phyloP scores from a whole-genome alignment of 2,888 invertebrate species.

The Ophion ellenae region DNA sequence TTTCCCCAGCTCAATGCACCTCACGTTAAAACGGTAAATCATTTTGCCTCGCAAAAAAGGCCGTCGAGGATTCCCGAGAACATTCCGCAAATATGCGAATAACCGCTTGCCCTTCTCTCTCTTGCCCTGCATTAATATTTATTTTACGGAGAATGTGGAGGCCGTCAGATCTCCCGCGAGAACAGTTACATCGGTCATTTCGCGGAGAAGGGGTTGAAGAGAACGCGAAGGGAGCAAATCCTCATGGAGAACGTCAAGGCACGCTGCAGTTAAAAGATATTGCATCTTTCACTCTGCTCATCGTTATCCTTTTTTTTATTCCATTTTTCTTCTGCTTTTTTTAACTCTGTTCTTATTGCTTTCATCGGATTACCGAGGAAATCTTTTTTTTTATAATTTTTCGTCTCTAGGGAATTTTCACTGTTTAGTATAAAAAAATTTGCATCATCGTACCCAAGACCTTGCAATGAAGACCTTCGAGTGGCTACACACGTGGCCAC shows the following conservation, averaged over 20 bases:
- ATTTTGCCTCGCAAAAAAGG: conserved; percentile 3
- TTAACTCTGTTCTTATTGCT: no score
- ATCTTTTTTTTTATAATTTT: background rate
- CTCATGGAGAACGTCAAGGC: conserved; percentile 16
- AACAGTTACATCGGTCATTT: conserved; percentile 60
- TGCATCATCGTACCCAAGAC: no score
- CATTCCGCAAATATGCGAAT: conserved; percentile 19
- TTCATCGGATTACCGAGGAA: no score
- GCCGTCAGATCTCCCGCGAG: conserved; percentile 27
- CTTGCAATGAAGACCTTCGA: no score
- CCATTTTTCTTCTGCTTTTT: background rate
- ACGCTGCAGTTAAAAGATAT: conserved; percentile 25
- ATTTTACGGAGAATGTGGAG: conserved; percentile 44
- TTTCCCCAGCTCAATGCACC: background rate
- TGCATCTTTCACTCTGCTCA: conserved; percentile 31
- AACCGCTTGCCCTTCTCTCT: conserved; percentile 17
- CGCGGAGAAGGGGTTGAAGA: conserved; percentile 17
- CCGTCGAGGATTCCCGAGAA: conserved; percentile 10
- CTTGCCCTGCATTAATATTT: conserved; percentile 62
- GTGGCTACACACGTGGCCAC: no score
- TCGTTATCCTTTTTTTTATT: conserved; percentile 16
- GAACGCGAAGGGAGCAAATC: conserved; percentile 33
- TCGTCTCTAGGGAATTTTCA: no score
- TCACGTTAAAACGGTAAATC: conserved; percentile 1
- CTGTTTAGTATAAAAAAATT: no score